Conservation (phyloP, 2,797 vertebrate genomes). For the Xenopus petersii region DNA sequence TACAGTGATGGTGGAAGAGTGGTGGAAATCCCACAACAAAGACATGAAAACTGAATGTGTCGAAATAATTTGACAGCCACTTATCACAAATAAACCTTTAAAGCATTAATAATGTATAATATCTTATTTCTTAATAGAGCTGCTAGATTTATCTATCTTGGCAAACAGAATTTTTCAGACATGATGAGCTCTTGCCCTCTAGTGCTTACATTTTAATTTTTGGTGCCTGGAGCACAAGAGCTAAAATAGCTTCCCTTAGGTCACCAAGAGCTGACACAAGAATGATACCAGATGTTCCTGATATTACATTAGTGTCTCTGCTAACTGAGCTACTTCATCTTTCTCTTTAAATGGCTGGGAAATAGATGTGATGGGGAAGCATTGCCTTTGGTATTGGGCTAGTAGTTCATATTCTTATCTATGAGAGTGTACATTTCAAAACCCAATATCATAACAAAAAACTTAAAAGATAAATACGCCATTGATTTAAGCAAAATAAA, state of each 20-base stretch:
- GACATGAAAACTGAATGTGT: no score
- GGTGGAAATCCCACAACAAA: no score
- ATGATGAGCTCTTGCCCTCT: not conserved
- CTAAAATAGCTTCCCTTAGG: not conserved
- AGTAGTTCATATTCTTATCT: no score
- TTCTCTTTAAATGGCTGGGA: not conserved
- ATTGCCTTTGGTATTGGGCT: not conserved
- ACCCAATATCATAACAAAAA: no score
- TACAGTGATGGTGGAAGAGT: no score
- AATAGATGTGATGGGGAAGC: not conserved
- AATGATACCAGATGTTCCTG: not conserved
- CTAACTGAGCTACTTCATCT: not conserved
- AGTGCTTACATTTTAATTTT: slow-evolving; percentile 2
- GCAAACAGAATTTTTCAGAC: not conserved
- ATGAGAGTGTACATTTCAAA: no score
- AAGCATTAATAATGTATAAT: not conserved
- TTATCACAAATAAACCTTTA: no score
- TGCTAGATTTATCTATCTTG: not conserved
- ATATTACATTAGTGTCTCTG: not conserved
- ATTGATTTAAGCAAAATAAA: no score
- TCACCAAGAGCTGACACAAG: not conserved
- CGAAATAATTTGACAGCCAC: no score
- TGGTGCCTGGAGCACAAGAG: not conserved
- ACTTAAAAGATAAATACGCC: no score
- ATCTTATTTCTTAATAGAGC: slow-evolving; percentile 3